Evolutionary conservation across 2,113 vertebrate genomes (phyloP), one percentile per base, ranked within the genome.

Genomic region (Amblyornis subalaris): DNA sequence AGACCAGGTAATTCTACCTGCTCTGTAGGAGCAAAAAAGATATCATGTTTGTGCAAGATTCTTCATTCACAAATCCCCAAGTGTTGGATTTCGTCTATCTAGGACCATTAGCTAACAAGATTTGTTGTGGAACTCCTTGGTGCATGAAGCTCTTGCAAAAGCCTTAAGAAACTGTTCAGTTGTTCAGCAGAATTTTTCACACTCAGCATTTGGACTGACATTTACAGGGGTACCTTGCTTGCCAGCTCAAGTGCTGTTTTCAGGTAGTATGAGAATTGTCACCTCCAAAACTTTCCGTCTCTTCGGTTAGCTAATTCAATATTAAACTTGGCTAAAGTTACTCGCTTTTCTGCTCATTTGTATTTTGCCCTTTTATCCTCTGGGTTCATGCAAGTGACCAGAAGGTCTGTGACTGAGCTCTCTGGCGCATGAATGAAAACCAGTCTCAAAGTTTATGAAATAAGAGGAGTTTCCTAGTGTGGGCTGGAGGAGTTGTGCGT

Each of bases 1-100:
- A 85, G 91, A 93, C 73, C n/a, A 50, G 31, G 96, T 96, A 96
- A 96, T 87, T 89, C 84, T 96, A 71, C 72, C 96, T 75, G 57
- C 25, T 60, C 69, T 65, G 57, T 61, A 84, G 80, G 44, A 89
- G 91, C 76, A 80, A 78, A 31, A 64, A 66, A 81, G 90, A n/a
- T 55, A 94, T 93, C 83, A 6, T 20, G 91, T 95, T 95, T 88
- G 55, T 71, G 85, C 79, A 90, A 93, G 95, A 90, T 88, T 90
- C 92, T 94, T 96, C 90, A 77, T 92, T 96, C 84, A 78, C 86
- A 94, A 96, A 87, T 75, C 64, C 48, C 61, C 40, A 67, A 8
- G 96, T 61, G 28, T 93, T 90, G 36, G 69, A 22, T 96, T 92
- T 93, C 69, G 0, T 93, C 76, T 88, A 0, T 24, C 24, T 35